Conservation (phyloP, 2,888 invertebrate genomes). For the Callosobruchus maculatus region DNA sequence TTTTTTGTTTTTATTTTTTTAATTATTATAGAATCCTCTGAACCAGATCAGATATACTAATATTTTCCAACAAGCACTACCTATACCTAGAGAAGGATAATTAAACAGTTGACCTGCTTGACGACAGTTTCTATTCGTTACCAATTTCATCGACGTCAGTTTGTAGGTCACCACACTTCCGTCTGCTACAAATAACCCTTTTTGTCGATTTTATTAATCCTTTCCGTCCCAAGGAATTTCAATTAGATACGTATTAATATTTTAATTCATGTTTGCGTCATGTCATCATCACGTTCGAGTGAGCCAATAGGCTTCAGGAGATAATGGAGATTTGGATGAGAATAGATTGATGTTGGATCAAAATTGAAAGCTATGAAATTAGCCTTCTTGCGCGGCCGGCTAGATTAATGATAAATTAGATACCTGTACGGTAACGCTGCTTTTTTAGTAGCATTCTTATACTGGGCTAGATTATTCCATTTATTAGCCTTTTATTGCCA, state of each 20-base stretch:
- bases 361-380: neutral
- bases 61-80: too few species aligned
- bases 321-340: neutral
- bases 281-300: neutral
- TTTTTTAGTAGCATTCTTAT: neutral
- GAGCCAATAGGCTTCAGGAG: neutral
- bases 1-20: too few species aligned
- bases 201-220: neutral
- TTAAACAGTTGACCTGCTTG: too few species aligned
- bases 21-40: too few species aligned
- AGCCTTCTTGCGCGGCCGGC: neutral
- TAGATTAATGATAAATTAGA: neutral
- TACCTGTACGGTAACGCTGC: neutral
- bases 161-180: neutral
- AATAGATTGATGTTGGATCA: neutral
- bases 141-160: neutral
- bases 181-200: neutral
- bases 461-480: neutral
- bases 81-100: too few species aligned
- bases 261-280: neutral
- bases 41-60: too few species aligned
- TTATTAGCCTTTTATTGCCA: neutral
- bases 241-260: neutral
- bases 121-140: neutral
- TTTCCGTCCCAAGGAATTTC: neutral